These are phyloP conservation scores for Lithobates pipiens DNA, from an alignment of 2,797 vertebrate species.

Conservation along the genomic window DNA sequence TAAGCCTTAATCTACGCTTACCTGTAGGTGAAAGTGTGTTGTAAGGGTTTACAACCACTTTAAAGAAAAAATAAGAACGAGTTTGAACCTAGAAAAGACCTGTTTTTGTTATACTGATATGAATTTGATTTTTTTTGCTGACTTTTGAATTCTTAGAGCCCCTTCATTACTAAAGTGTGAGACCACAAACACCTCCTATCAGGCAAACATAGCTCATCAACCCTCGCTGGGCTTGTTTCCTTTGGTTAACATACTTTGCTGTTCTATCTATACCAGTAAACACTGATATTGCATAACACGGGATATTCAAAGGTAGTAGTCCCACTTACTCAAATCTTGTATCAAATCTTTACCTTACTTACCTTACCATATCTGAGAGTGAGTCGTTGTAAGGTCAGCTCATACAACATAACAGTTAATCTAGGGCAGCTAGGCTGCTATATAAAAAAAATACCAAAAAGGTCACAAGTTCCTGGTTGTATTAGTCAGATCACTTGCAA, in stretches of 20 bases:
- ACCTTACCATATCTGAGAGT: background rate
- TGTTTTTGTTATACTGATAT: conserved; percentile 18
- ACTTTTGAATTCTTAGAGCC: conserved; percentile 51
- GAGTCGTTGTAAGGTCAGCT: too few relatives aligned
- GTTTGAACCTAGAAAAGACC: background rate
- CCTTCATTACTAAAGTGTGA: conserved; percentile 32
- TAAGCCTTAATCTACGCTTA: too few relatives aligned
- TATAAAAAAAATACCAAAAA: background rate
- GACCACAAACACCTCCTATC: conserved; percentile 56
- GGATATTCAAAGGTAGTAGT: conserved; percentile 41
- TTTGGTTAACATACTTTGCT: conserved; percentile 53
- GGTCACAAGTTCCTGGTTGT: background rate
- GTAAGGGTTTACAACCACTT: too few relatives aligned
- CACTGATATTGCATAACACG: conserved; percentile 52
- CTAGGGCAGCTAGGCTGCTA: background rate
- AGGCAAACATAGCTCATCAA: conserved; percentile 27
- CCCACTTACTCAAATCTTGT: conserved; percentile 36
- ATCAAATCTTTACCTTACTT: conserved; percentile 24
- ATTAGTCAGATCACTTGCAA: background rate
- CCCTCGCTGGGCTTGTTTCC: conserved; percentile 47
- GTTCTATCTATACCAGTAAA: conserved; percentile 57
- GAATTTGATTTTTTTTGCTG: conserved; percentile 46
- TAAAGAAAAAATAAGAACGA: background rate
- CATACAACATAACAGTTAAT: background rate
- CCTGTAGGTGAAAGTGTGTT: too few relatives aligned